Evolutionary conservation across 2,113 vertebrate species (phyloP).

Genomic region (Nycticorax nycticorax): DNA sequence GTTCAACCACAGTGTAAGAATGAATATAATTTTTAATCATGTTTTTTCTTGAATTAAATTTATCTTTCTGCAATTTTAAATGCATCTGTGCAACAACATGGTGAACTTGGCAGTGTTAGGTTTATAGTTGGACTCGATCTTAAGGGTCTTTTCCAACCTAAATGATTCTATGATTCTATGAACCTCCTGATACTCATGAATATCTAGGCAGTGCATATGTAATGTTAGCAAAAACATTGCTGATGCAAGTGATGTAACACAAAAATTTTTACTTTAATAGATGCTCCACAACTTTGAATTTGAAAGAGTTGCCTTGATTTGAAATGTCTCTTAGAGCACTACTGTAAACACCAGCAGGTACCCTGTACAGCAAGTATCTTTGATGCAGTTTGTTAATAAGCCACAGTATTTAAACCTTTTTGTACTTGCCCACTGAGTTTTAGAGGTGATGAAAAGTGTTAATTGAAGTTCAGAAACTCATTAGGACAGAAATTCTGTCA

Average conservation of each 20-base stretch:
- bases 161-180: not conserved
- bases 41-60: not conserved
- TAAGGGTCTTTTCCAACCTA: not conserved
- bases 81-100: not conserved
- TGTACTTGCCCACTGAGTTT: not conserved
- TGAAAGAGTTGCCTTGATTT: not conserved
- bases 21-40: not conserved
- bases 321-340: not conserved
- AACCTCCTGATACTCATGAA: not conserved
- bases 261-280: not conserved
- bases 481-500: not conserved
- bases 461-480: not conserved
- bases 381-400: not conserved
- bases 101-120: not conserved
- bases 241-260: not conserved
- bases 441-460: not conserved
- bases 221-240: not conserved
- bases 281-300: not conserved
- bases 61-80: not conserved
- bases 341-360: not conserved
- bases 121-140: not conserved
- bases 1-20: not conserved
- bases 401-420: not conserved
- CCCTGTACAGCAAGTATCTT: not conserved
- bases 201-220: accelerated